Base-by-base conservation (phyloP, 2,888 invertebrate species). In the Sepiola atlantica region DNA sequence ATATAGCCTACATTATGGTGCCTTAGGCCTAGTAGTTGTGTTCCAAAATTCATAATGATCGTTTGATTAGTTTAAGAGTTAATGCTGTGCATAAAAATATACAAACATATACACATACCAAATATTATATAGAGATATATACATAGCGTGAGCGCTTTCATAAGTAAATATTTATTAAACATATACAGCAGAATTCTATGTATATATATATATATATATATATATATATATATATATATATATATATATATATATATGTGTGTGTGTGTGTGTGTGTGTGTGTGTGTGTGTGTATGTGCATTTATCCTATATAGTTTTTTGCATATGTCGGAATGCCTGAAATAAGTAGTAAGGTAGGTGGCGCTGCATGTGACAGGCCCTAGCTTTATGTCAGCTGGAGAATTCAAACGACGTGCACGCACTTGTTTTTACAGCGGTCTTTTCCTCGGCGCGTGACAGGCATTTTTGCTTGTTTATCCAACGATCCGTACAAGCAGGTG, bases 351-450 rank as follows among this genome's bases (percentile, higher is more conserved):
- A 77, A 77, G 77, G 77, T 77, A 77, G 77, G n/a, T 77, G 32
- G 32, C n/a, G 77, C 77, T 77, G 77, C 77, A n/a, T 77, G 77
- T 77, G 77, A 77, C 77, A 77, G 77, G n/a, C 77, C 12, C n/a
- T 77, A 77, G 77, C 32, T 77, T 32, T 21, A 32, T 77, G 77
- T 77, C 77, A 77, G n/a, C n/a, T 77, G 77, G n/a, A 28, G 77
- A 77, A 77, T 77, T 77, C 77, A 77, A 77, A 4, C n/a, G 77
- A 77, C 77, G 77, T 77, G 77, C 77, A 77, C 77, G 77, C 77
- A 77, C 32, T 77, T n/a, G n/a, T 77, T 77, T 77, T 32, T 77
- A 32, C 77, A n/a, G 77, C n/a, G 77, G 77, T n/a, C 77, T 77
- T 77, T 77, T 77, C 45, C 77, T 77, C 12, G 77, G 77, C 32